Conservation (phyloP, 2,797 vertebrate genomes). For the Cyprinella venusta region DNA sequence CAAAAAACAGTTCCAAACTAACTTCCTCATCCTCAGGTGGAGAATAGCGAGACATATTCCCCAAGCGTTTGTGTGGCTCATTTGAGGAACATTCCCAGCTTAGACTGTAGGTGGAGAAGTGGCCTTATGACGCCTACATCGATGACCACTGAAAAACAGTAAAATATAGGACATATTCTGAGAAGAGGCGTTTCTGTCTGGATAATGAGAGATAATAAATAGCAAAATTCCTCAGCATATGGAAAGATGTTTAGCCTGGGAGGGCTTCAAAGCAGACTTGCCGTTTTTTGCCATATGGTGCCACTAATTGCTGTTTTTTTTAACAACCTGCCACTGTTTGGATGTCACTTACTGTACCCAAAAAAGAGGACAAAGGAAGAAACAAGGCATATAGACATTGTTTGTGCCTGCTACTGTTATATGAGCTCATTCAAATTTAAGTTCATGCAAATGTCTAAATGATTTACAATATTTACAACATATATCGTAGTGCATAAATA, state of each 20-base stretch:
- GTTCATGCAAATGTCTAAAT: constrained; percentile 1
- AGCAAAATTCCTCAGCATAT: constrained; percentile 78
- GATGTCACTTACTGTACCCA: constrained; percentile 58
- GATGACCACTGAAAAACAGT: constrained; percentile 33
- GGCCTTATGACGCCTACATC: constrained; percentile 56
- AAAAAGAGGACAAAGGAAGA: constrained; percentile 66
- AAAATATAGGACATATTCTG: constrained; percentile 67
- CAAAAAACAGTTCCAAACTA: neutral
- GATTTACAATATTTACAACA: neutral
- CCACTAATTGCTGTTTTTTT: constrained; percentile 80
- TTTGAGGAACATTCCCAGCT: constrained; percentile 12
- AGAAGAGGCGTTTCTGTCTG: constrained; percentile 63
- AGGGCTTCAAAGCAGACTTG: constrained; percentile 76
- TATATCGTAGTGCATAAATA: neutral
- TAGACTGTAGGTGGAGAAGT: constrained; percentile 48
- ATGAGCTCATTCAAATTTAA: constrained; percentile 38
- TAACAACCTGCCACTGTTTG: constrained; percentile 62
- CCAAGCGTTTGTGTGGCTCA: neutral
- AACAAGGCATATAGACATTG: constrained; percentile 52
- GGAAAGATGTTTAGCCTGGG: constrained; percentile 76
- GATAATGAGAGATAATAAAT: constrained; percentile 76
- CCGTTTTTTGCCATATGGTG: constrained; percentile 79
- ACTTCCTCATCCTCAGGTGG: neutral
- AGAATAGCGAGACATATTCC: neutral
- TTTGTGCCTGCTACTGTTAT: constrained; percentile 51